Percentiles rank a stretch among this genome's conserved stretches.
Evolutionary conservation across 2,888 invertebrate genomes (phyloP).

Genomic region (Scaeva pyrastri): DNA sequence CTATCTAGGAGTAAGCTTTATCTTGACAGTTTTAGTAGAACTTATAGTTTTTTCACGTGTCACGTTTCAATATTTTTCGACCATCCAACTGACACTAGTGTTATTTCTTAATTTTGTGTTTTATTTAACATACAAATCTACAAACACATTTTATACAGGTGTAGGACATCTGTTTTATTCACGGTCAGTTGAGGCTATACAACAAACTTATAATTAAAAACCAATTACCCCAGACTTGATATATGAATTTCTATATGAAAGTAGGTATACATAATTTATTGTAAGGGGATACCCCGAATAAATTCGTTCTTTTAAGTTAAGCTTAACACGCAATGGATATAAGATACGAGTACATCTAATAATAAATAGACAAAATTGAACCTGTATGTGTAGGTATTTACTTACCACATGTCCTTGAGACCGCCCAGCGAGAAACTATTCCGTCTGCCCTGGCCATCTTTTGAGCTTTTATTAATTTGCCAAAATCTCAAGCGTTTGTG

Average conservation of each 20-base stretch:
- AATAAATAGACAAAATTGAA: background rate
- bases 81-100: background rate
- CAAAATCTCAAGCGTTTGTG: slow-evolving; percentile 87
- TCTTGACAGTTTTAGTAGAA: slow-evolving; percentile 11
- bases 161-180: background rate
- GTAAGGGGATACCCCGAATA: background rate
- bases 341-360: background rate
- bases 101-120: background rate
- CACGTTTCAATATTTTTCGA: background rate
- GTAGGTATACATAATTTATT: slow-evolving; percentile 7
- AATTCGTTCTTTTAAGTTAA: background rate
- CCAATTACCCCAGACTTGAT: background rate
- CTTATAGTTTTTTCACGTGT: slow-evolving; percentile 12
- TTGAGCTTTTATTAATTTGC: slow-evolving; percentile 83
- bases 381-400: slow-evolving; percentile 63
- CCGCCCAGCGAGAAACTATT: slow-evolving; percentile 87
- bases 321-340: slow-evolving; percentile 20
- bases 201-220: background rate
- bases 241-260: background rate
- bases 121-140: background rate
- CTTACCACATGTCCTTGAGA: slow-evolving; percentile 87
- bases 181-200: background rate
- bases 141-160: background rate
- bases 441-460: slow-evolving; percentile 78
- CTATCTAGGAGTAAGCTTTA: background rate